Evolutionary conservation across 2,888 invertebrate genomes (phyloP), one percentile per base, ranked within the genome.

Genomic region (Andrena fulva): DNA sequence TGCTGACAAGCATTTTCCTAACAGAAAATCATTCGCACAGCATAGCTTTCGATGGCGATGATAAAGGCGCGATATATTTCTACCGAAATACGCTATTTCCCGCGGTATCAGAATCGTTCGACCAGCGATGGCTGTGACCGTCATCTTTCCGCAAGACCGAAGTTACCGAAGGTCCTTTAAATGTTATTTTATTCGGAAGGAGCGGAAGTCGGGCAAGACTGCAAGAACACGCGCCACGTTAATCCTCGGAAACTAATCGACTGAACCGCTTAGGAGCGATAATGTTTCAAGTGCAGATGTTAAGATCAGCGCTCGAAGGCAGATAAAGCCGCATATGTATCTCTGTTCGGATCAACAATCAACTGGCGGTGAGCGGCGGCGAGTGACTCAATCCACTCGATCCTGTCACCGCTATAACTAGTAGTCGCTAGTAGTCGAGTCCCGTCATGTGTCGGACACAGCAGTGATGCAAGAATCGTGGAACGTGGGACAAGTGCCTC

Each of bases 1-100:
- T 10, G 71, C 27, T 59, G 62, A 59, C 5, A 71, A 60, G 24
- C 10, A 70, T 59, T 42, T 71, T 75, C 35, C 35, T 75, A 56
- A 66, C 64, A 78, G 56, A 72, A 66, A 66, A 68, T 52, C 63
- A 52, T 80, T 70, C 1, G 33, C 27, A 2, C 54, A 35, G 48
- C 50, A 78, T 4, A 76, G 52, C 63, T 82, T 82, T 62, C 66
- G 66, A 31, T 59, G 69, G 72, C 48, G 20, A 8, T 73, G 69
- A 67, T 70, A 85, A 27, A 80, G 67, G 1, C 74, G 82, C 7
- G 72, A 72, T n/a, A 73, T 54, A 54, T 68, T 79, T 73, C 60
- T 78, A 74, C 77, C 56, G 2, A 80, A 70, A 73, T 8, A 73
- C 56, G 76, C 35, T 6, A 82, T 77, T 56, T 82, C 77, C 7